These are phyloP conservation scores for Mustelus asterias DNA, from an alignment of 2,113 vertebrate genomes.

Conservation along the genomic window DNA sequence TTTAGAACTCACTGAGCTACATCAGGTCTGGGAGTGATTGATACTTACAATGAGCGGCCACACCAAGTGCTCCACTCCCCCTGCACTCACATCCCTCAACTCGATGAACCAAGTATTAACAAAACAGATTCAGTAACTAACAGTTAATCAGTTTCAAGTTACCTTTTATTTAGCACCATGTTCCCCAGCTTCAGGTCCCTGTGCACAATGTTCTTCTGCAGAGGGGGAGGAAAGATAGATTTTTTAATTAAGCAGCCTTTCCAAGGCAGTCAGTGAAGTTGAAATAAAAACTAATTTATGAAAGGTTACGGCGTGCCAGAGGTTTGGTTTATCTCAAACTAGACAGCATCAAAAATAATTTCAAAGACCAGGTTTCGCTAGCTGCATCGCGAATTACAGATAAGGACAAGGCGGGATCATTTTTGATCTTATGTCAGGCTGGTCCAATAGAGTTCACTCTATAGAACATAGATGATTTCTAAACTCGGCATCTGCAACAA, in stretches of 20 bases:
- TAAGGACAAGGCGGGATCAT: neutral
- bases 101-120: neutral
- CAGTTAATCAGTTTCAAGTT: constrained; percentile 42
- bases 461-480: neutral
- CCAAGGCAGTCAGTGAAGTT: neutral
- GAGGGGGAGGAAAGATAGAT: constrained; percentile 43
- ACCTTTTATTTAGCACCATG: constrained; percentile 99
- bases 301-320: neutral
- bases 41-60: neutral
- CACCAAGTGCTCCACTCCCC: neutral
- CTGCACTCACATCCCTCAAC: neutral
- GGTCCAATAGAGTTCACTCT: neutral
- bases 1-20: neutral
- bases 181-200: constrained; percentile 98
- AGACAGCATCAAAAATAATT: neutral
- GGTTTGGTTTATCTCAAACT: neutral
- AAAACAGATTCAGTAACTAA: neutral
- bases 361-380: neutral
- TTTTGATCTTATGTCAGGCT: neutral
- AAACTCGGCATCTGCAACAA: neutral
- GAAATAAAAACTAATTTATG: neutral
- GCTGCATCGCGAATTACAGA: neutral
- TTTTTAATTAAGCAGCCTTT: neutral
- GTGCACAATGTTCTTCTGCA: constrained; percentile 97
- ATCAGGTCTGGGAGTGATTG: neutral